These are phyloP conservation scores for Plemyria rubiginata DNA, from an alignment of 2,888 invertebrate species.

Conservation along the genomic window DNA sequence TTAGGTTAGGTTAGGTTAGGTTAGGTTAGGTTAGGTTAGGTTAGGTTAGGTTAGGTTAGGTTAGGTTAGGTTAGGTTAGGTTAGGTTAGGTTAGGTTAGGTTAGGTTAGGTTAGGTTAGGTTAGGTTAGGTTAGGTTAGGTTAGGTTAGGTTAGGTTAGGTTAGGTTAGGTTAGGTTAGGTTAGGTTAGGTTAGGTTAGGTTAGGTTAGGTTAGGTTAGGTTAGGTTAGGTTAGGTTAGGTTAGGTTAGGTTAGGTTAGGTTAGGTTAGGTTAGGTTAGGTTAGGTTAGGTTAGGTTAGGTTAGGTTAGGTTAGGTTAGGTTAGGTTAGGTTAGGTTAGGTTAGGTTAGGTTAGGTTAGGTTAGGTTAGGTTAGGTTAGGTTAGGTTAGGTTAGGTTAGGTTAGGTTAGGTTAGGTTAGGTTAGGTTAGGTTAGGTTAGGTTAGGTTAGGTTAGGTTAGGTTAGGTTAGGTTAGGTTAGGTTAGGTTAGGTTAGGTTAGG, in stretches of 20 bases:
- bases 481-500: conserved; percentile 33
- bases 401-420: conserved; percentile 32
- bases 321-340: conserved; percentile 34
- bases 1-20: conserved; percentile 38
- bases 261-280: conserved; percentile 29
- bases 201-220: conserved; percentile 17
- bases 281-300: conserved; percentile 34
- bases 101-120: conserved; percentile 8
- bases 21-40: conserved; percentile 40
- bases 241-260: conserved; percentile 20
- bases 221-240: conserved; percentile 24
- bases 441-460: conserved; percentile 32
- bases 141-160: conserved; percentile 10
- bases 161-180: conserved; percentile 15
- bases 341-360: conserved; percentile 38
- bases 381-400: conserved; percentile 28
- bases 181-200: conserved; percentile 27
- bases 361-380: conserved; percentile 29
- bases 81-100: conserved; percentile 7
- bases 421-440: conserved; percentile 31
- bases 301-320: conserved; percentile 29
- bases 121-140: conserved; percentile 10
- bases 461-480: conserved; percentile 34
- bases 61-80: conserved; percentile 39
- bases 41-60: conserved; percentile 39